Conservation (phyloP, 1,140 invertebrate species). For the Pemphigus obesinymphae region DNA sequence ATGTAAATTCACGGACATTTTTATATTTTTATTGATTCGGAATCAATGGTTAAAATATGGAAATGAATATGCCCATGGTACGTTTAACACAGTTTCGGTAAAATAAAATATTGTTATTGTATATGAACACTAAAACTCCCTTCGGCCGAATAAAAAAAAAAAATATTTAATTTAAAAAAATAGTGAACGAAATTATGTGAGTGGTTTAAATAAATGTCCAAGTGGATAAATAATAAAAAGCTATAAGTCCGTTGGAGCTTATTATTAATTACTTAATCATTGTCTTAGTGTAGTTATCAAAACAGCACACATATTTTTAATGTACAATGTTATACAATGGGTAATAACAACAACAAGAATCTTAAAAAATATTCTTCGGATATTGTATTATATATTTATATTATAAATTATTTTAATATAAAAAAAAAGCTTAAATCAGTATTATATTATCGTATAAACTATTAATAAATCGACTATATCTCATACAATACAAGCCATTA, state of each 20-base stretch:
- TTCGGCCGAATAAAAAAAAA: background rate
- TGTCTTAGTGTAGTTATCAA: no score
- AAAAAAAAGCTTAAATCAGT: no score
- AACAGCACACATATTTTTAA: no score
- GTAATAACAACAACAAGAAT: no score
- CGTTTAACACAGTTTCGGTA: background rate
- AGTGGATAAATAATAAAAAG: background rate
- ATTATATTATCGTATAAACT: no score
- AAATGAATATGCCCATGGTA: background rate
- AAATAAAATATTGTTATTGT: conserved; percentile 18
- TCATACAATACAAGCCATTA: no score
- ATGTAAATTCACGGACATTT: background rate
- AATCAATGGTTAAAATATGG: conserved; percentile 23
- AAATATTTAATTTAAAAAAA: conserved; percentile 5
- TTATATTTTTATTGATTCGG: conserved; percentile 19
- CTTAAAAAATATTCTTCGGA: no score
- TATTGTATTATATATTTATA: no score
- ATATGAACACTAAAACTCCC: background rate
- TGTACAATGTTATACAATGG: no score
- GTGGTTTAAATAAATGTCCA: background rate
- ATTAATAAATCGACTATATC: no score
- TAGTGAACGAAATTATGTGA: background rate
- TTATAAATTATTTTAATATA: no score
- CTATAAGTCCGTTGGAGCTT: background rate
- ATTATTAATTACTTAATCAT: background rate